A percentile compares a stretch with the other conserved stretches of the same genome.
Conservation (phyloP, 2,113 vertebrate species). For the Megaceryle torquata region DNA sequence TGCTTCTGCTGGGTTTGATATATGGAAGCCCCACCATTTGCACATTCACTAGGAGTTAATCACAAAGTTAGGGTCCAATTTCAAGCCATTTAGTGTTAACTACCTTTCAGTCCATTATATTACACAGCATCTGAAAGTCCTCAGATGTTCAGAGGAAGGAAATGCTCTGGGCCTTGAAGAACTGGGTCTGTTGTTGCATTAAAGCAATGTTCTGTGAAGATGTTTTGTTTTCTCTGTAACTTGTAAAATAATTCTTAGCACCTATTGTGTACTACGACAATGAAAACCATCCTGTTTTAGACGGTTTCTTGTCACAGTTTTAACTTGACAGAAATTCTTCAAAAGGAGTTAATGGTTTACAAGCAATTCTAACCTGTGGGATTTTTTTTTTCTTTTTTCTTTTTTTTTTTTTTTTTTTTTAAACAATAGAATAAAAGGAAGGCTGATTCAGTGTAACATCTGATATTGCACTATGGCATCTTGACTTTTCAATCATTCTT, state of each 20-base stretch:
- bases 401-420: background rate
- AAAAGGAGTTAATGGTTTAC: background rate
- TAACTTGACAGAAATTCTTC: background rate
- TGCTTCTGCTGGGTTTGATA: background rate
- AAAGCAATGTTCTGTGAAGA: background rate
- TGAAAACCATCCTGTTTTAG: background rate
- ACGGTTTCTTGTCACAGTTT: background rate
- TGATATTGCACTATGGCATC: background rate
- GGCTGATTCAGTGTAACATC: background rate
- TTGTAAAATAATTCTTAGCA: background rate
- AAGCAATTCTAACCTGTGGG: background rate
- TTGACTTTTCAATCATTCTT: background rate
- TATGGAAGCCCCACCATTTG: background rate
- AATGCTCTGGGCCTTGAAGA: background rate
- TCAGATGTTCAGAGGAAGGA: background rate
- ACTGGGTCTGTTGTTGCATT: background rate
- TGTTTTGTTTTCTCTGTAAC: background rate
- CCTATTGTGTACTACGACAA: background rate
- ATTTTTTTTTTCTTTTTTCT: rapidly evolving
- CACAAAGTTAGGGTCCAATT: background rate
- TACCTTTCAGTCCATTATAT: background rate
- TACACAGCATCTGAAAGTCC: background rate
- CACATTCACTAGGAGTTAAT: background rate
- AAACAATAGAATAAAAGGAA: background rate
- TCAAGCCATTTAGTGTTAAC: background rate